Conservation (phyloP, 1,140 invertebrate genomes). For the Mizuhopecten yessoensis region DNA sequence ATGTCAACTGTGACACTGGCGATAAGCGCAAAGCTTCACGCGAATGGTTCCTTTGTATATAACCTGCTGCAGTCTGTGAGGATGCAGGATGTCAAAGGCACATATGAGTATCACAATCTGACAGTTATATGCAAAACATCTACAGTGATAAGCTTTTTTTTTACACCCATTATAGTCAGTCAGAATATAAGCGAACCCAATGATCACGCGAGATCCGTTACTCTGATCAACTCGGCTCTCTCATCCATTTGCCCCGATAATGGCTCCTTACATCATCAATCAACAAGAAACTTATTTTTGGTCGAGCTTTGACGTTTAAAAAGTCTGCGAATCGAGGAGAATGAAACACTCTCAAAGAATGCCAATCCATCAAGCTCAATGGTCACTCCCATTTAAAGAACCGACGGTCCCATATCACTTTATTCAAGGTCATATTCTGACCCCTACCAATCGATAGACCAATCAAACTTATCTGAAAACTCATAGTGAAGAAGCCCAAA, state of each 20-base stretch:
- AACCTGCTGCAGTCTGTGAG: background rate
- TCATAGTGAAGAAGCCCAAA: background rate
- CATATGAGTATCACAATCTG: no score
- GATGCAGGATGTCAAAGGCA: background rate
- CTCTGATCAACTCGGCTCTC: background rate
- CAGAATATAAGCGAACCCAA: background rate
- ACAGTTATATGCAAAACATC: no score
- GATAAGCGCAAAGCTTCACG: background rate
- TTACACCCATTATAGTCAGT: background rate
- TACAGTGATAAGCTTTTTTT: background rate
- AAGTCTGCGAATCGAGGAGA: background rate
- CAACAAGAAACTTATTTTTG: constrained; percentile 14
- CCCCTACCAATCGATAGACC: background rate
- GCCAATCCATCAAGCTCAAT: background rate
- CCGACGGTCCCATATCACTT: background rate
- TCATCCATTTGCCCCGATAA: constrained; percentile 30
- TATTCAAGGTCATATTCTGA: background rate
- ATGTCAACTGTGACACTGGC: background rate
- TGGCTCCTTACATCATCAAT: constrained; percentile 38
- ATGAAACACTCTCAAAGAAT: background rate
- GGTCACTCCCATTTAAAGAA: background rate
- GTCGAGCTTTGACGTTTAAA: background rate
- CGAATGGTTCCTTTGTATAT: background rate
- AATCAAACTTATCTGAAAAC: background rate
- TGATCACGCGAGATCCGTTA: background rate